A percentile compares a stretch with the other conserved stretches of the same genome.
These are phyloP conservation scores for Carassius gibelio DNA, from an alignment of 2,113 vertebrate genomes.

Conservation along the genomic window DNA sequence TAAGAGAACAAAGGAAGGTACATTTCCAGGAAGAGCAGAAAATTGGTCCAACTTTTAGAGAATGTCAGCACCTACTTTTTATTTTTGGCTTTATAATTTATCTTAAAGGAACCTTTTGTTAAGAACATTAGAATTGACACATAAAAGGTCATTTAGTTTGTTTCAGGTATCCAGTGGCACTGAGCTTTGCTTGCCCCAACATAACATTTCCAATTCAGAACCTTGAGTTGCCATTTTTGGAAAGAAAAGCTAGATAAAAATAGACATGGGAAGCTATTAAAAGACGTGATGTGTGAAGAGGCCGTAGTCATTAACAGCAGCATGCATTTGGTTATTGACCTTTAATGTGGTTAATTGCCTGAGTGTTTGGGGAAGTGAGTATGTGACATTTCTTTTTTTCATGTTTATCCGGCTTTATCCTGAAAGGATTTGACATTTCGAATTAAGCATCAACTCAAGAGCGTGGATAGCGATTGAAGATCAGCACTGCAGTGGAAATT, in stretches of 20 bases:
- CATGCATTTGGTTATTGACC: conserved; percentile 52
- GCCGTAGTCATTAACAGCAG: conserved; percentile 47
- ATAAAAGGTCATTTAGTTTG: conserved; percentile 15
- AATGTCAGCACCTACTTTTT: conserved; percentile 46
- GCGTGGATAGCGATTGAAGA: conserved; percentile 45
- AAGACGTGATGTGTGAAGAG: conserved; percentile 22
- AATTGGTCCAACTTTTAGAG: conserved; percentile 33
- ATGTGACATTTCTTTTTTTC: conserved; percentile 50
- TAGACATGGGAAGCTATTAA: conserved; percentile 26
- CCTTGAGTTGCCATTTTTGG: conserved; percentile 14
- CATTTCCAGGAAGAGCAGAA: conserved; percentile 53
- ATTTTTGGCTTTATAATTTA: conserved; percentile 46
- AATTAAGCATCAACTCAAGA: conserved; percentile 52
- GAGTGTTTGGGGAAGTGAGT: conserved; percentile 35
- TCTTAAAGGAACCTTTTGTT: conserved; percentile 45
- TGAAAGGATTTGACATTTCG: conserved; percentile 60
- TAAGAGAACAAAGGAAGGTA: conserved; percentile 61
- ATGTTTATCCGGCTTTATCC: conserved; percentile 52
- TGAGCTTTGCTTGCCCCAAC: conserved; percentile 17
- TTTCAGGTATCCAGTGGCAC: conserved; percentile 10
- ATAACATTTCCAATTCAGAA: conserved; percentile 30
- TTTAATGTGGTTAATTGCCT: conserved; percentile 58
- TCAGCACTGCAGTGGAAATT: conserved; percentile 36
- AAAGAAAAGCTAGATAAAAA: conserved; percentile 19
- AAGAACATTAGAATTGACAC: conserved; percentile 36